A percentile compares a stretch with the other conserved stretches of the same genome.
Conservation (phyloP, 2,888 invertebrate genomes). For the Reticulitermes lucifugus region DNA sequence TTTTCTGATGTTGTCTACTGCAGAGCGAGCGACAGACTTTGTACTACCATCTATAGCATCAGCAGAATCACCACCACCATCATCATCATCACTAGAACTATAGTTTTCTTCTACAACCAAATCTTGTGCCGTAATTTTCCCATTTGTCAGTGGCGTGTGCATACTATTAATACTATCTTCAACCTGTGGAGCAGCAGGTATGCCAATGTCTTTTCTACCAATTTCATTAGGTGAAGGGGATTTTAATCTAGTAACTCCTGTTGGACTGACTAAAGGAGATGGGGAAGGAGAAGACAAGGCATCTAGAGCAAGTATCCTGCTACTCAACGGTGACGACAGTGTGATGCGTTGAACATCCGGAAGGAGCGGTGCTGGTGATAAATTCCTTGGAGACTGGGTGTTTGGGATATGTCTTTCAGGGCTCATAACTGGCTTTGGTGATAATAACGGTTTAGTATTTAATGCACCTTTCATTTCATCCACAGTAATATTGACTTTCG, state of each 20-base stretch:
- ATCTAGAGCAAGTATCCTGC: slow-evolving; percentile 24
- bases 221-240: slow-evolving; percentile 44
- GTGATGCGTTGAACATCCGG: neutral
- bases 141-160: slow-evolving; percentile 36
- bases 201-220: neutral
- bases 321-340: slow-evolving; percentile 1
- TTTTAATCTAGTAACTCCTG: slow-evolving; percentile 28
- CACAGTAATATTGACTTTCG: neutral
- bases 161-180: neutral
- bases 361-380: slow-evolving; percentile 6
- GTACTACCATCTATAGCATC: slow-evolving; percentile 31
- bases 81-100: slow-evolving; percentile 42
- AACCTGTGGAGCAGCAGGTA: neutral
- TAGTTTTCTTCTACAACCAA: slow-evolving; percentile 1
- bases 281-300: neutral
- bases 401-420: slow-evolving; percentile 53
- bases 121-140: slow-evolving; percentile 36
- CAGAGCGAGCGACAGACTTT: slow-evolving; percentile 69
- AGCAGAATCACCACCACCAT: neutral
- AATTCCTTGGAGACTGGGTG: slow-evolving; percentile 12
- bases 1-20: slow-evolving; percentile 75
- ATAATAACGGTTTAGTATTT: slow-evolving; percentile 63
- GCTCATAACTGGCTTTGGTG: slow-evolving; percentile 63
- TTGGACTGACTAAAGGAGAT: slow-evolving; percentile 22
- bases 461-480: slow-evolving; percentile 48